These are phyloP conservation scores for Acleris holmiana DNA, from an alignment of 2,888 invertebrate species.

Conservation along the genomic window DNA sequence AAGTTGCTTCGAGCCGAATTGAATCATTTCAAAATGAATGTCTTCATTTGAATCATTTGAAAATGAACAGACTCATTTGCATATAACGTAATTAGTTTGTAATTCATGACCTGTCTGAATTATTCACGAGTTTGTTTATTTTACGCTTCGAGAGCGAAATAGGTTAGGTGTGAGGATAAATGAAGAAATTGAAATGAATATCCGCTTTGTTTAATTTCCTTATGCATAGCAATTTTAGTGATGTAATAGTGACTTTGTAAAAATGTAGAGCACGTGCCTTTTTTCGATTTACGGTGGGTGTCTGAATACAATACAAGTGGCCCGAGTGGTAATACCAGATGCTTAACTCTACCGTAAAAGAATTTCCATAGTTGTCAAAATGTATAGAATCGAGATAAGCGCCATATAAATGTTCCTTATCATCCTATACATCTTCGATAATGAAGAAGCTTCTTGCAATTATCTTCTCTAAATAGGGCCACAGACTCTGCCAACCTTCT, in stretches of 20 bases:
- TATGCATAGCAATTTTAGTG: neutral
- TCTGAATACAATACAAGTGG: too few relatives aligned
- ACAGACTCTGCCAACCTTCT: too few relatives aligned
- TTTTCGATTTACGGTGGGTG: too few relatives aligned
- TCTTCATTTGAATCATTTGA: conserved; percentile 62
- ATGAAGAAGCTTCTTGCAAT: too few relatives aligned
- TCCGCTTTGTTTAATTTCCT: neutral
- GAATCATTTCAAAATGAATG: conserved; percentile 74
- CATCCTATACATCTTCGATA: too few relatives aligned
- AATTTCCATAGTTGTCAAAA: too few relatives aligned
- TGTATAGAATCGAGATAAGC: too few relatives aligned
- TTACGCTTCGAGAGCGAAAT: conserved; percentile 50
- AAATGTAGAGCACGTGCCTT: neutral
- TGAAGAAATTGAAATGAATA: conserved; percentile 18
- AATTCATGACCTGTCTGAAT: conserved; percentile 54
- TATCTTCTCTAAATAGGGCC: too few relatives aligned
- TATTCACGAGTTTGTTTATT: conserved; percentile 53
- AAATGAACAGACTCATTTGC: conserved; percentile 72
- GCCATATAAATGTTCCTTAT: too few relatives aligned
- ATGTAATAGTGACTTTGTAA: neutral
- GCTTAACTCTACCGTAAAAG: too few relatives aligned
- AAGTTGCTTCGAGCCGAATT: conserved; percentile 65
- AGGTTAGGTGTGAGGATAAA: conserved; percentile 17
- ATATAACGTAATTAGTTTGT: conserved; percentile 73
- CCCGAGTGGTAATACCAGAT: too few relatives aligned